Conservation (phyloP, 1,140 invertebrate species). For the Telenomus remus region DNA sequence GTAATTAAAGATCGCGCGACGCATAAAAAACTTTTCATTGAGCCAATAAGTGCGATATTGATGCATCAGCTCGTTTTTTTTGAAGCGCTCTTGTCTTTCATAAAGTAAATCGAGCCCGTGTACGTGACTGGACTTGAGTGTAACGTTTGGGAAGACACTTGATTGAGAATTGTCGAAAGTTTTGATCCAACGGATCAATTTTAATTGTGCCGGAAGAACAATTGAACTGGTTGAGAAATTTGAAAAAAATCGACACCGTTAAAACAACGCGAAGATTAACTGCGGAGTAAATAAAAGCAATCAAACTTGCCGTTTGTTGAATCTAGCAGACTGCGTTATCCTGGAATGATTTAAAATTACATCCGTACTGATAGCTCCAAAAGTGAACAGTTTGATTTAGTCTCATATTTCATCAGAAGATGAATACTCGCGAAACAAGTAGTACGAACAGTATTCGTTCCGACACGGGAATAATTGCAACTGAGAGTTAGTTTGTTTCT, state of each 20-base stretch:
- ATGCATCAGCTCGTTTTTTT: constrained; percentile 16
- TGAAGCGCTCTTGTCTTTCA: constrained; percentile 38
- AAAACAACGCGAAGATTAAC: constrained; percentile 21
- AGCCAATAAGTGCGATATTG: constrained; percentile 42
- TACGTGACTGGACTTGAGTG: constrained; percentile 46
- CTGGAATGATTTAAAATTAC: no score
- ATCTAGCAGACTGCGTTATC: no score
- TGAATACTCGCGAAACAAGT: no score
- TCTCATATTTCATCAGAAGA: no score
- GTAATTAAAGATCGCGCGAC: constrained; percentile 35
- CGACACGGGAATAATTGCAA: no score
- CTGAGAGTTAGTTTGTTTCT: no score
- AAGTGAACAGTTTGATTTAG: no score
- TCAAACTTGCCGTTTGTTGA: neutral
- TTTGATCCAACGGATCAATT: constrained; percentile 31
- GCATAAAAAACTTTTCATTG: constrained; percentile 29
- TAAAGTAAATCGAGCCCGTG: constrained; percentile 43
- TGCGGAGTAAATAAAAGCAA: constrained; percentile 17
- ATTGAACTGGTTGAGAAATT: constrained; percentile 20
- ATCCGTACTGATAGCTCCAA: no score
- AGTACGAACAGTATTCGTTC: no score
- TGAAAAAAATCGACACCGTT: constrained; percentile 28
- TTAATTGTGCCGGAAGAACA: constrained; percentile 28
- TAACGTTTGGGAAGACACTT: constrained; percentile 39
- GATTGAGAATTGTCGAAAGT: constrained; percentile 48